Conservation (phyloP, 2,113 vertebrate species). For the Seriola rivoliana region DNA sequence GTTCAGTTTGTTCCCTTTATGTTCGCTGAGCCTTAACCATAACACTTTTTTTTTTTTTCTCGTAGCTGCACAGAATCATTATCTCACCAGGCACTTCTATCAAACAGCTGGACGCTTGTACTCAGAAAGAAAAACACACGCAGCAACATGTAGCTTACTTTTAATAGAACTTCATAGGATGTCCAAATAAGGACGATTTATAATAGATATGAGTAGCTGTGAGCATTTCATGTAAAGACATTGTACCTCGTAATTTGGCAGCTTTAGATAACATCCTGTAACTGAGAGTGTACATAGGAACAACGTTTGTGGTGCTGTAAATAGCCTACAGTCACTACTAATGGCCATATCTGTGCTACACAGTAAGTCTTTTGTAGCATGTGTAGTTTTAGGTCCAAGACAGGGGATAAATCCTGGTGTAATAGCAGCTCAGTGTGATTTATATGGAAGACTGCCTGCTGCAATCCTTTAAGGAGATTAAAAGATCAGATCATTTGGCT, state of each 20-base stretch:
- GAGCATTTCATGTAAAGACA: conserved; percentile 7
- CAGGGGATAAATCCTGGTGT: conserved; percentile 26
- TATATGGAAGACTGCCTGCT: conserved; percentile 34
- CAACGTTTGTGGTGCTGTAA: not conserved
- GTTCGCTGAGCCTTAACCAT: conserved; percentile 18
- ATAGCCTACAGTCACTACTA: not conserved
- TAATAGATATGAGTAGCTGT: not conserved
- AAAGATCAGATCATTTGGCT: conserved; percentile 58
- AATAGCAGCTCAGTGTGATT: conserved; percentile 51
- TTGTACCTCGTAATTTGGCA: not conserved
- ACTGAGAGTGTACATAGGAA: not conserved
- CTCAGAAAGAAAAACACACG: conserved; percentile 30
- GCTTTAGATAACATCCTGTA: not conserved
- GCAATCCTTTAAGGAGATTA: conserved; percentile 66
- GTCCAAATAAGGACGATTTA: not conserved
- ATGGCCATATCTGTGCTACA: not conserved
- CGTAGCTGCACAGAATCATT: conserved; percentile 42
- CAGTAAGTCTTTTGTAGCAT: not conserved
- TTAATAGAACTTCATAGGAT: conserved; percentile 12
- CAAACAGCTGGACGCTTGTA: conserved; percentile 63
- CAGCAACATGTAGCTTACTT: not conserved
- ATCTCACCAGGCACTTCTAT: conserved; percentile 56
- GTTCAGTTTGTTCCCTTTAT: conserved; percentile 23
- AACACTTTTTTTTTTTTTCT: conserved; percentile 41
- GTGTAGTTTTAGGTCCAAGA: not conserved